Conservation (phyloP, 30 jellyfish, hydroid and myxozoan genomes). For the Clytia hemisphaerica region DNA sequence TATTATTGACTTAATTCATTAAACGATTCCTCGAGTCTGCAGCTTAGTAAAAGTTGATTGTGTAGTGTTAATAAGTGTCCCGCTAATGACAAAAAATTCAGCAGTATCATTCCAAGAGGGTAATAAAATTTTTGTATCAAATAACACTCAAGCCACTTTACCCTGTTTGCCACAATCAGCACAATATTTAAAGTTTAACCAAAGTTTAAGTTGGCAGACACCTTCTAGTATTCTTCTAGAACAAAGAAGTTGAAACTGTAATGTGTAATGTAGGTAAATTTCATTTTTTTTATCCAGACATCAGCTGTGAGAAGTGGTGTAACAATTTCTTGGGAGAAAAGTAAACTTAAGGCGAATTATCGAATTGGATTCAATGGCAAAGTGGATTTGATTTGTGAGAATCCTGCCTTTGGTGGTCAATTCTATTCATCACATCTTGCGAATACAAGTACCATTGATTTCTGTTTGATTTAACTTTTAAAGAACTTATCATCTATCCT, state of each 20-base stretch:
- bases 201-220: neutral
- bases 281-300: neutral
- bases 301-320: slow-evolving; percentile 23
- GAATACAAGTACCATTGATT: neutral
- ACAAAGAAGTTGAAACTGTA: too few species aligned
- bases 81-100: too few species aligned
- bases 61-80: too few species aligned
- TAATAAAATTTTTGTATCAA: neutral
- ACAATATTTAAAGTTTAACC: too few species aligned
- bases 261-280: too few species aligned
- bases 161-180: too few species aligned
- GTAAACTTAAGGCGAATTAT: slow-evolving; percentile 11
- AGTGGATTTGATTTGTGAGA: slow-evolving; percentile 21
- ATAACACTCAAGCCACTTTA: too few species aligned
- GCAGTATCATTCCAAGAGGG: too few species aligned
- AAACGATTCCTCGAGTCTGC: neutral
- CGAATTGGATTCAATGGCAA: slow-evolving; percentile 32
- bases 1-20: neutral
- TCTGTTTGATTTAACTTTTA: too few species aligned
- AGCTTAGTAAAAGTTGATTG: neutral
- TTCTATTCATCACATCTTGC: slow-evolving; percentile 22
- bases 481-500: too few species aligned
- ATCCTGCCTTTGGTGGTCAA: slow-evolving; percentile 17
- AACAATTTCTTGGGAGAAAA: slow-evolving; percentile 10
- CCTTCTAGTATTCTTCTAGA: neutral